phyloP scores from a whole-genome alignment of 2,797 vertebrate species.

The Phaenicophaeus curvirostris region DNA sequence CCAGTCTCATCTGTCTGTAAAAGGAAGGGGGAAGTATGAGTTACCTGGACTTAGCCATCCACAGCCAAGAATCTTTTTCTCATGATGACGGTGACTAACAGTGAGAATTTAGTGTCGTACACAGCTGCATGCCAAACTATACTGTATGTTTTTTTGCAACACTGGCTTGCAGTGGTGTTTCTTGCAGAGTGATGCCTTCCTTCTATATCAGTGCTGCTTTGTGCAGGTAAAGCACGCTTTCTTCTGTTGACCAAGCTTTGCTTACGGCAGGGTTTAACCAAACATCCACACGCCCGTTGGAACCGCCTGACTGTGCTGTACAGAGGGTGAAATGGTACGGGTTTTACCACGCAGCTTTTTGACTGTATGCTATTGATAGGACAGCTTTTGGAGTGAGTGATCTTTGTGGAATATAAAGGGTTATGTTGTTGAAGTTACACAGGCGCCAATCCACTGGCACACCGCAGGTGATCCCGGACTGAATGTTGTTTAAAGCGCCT shows the following conservation, averaged over 20 bases:
- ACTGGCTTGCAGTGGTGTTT: neutral
- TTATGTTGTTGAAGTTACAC: slow-evolving; percentile 3
- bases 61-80: neutral
- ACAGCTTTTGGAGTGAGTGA: neutral
- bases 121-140: accelerated
- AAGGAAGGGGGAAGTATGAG: too few relatives aligned
- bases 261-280: neutral
- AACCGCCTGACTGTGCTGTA: neutral
- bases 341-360: accelerated
- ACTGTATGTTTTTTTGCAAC: neutral
- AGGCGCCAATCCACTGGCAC: slow-evolving; percentile 48
- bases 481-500: slow-evolving; percentile 75
- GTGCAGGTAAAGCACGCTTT: neutral
- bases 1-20: neutral
- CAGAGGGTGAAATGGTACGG: neutral
- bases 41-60: neutral
- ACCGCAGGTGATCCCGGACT: slow-evolving; percentile 53
- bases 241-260: neutral
- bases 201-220: neutral
- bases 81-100: neutral
- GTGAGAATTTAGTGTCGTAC: neutral
- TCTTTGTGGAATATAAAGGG: neutral
- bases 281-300: accelerated
- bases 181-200: neutral
- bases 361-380: neutral